Conservation (phyloP, 2,113 vertebrate species). For the Ascaphus truei region DNA sequence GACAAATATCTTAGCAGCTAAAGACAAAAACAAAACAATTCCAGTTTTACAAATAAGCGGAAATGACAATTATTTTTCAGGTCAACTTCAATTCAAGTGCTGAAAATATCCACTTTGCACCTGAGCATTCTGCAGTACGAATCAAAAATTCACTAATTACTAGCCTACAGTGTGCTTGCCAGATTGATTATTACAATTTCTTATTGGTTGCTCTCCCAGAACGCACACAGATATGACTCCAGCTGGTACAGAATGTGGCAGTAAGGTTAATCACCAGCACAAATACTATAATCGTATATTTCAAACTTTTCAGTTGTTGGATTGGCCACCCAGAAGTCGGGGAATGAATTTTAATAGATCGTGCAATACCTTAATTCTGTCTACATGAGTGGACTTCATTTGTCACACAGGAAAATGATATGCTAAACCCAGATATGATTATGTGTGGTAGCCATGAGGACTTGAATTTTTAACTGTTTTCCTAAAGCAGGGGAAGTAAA, state of each 20-base stretch:
- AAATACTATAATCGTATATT: background rate
- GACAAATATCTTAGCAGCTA: too few species aligned
- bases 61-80: too few species aligned
- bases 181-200: slow-evolving; percentile 30
- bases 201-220: slow-evolving; percentile 13
- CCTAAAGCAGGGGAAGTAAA: background rate
- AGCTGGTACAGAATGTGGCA: background rate
- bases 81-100: background rate
- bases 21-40: too few species aligned
- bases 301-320: background rate
- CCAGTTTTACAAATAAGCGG: too few species aligned
- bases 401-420: background rate
- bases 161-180: background rate
- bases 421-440: background rate
- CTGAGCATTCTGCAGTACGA: slow-evolving; percentile 13
- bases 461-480: background rate
- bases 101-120: slow-evolving; percentile 18
- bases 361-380: background rate
- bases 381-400: background rate
- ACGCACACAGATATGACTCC: background rate
- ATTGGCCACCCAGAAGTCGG: background rate
- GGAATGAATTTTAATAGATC: background rate
- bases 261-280: background rate
- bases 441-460: background rate
- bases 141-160: slow-evolving; percentile 17